phyloP scores from a whole-genome alignment of 1,140 invertebrate species.

The Ladona fulva region DNA sequence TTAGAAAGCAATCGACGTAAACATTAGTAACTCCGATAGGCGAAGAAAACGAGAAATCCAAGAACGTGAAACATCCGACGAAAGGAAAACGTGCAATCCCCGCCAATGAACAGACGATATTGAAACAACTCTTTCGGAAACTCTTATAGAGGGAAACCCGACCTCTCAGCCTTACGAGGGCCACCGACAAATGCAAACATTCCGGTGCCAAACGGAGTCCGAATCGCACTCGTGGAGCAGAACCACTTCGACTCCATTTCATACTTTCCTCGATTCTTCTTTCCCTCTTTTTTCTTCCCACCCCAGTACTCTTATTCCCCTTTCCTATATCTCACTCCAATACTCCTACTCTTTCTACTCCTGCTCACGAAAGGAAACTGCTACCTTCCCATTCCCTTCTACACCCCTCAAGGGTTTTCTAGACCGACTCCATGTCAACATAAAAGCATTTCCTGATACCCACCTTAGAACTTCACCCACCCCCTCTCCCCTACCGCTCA shows the following conservation, averaged over 20 bases:
- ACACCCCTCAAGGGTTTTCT: not conserved
- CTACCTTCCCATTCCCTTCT: not conserved
- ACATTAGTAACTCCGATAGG: not conserved
- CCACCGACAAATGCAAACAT: not conserved
- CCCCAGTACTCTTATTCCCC: not conserved
- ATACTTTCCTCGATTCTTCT: not conserved
- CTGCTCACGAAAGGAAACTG: not conserved
- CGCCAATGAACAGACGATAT: not conserved
- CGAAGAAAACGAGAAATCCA: not conserved
- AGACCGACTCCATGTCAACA: not conserved
- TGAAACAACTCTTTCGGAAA: not conserved
- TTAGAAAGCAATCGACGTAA: not conserved
- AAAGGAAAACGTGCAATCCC: not conserved
- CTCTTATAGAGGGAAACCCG: not conserved
- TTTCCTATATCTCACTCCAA: not conserved
- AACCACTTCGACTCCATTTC: conserved; percentile 1
- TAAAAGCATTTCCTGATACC: conserved; percentile 9
- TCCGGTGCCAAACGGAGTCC: not conserved
- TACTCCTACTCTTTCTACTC: not conserved
- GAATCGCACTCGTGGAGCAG: not conserved
- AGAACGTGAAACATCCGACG: not conserved
- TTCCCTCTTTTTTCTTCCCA: not conserved
- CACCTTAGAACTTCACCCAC: not conserved
- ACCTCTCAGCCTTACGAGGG: not conserved
- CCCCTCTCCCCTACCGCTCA: not conserved